Percentiles rank a stretch among this genome's conserved stretches.
Conservation (phyloP, 2,797 vertebrate species). For the Dipus sagitta region DNA sequence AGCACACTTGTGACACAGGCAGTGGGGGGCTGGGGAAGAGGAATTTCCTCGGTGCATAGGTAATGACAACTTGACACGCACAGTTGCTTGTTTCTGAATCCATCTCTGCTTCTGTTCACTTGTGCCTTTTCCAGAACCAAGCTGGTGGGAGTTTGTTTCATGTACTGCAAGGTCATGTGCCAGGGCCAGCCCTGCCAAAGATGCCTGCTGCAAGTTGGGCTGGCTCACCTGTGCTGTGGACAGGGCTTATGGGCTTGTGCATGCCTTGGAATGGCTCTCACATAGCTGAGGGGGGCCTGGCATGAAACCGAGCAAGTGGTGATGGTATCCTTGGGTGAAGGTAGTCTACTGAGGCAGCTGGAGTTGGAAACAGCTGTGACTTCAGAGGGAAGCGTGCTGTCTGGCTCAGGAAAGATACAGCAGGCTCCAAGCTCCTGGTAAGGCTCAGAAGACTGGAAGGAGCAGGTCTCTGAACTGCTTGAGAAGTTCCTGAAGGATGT, state of each 20-base stretch:
- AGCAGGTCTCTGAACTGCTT: slow-evolving; percentile 88
- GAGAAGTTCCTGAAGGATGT: slow-evolving; percentile 92
- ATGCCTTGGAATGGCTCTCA: slow-evolving; percentile 94
- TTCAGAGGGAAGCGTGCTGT: slow-evolving; percentile 93
- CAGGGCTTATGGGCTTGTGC: slow-evolving; percentile 93
- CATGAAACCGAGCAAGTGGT: slow-evolving; percentile 90
- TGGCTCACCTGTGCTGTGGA: slow-evolving; percentile 93
- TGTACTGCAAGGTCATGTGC: slow-evolving; percentile 95
- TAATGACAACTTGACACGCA: too few relatives aligned
- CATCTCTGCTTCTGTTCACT: slow-evolving; percentile 92
- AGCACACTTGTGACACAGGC: too few relatives aligned
- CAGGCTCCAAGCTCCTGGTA: slow-evolving; percentile 91
- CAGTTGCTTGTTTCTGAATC: slow-evolving; percentile 93
- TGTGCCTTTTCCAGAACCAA: slow-evolving; percentile 92
- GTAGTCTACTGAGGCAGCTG: slow-evolving; percentile 94
- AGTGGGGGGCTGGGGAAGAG: too few relatives aligned
- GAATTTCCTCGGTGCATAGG: too few relatives aligned
- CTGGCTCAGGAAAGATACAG: slow-evolving; percentile 89
- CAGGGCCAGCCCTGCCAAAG: slow-evolving; percentile 92
- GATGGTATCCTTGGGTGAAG: slow-evolving; percentile 92
- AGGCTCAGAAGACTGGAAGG: slow-evolving; percentile 92
- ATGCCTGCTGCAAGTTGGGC: slow-evolving; percentile 92
- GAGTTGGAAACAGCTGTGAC: slow-evolving; percentile 91
- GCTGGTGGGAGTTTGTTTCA: slow-evolving; percentile 92
- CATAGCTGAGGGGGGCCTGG: slow-evolving; percentile 88